These are phyloP conservation scores for Pipa parva DNA, from an alignment of 2,113 vertebrate species.

Conservation along the genomic window DNA sequence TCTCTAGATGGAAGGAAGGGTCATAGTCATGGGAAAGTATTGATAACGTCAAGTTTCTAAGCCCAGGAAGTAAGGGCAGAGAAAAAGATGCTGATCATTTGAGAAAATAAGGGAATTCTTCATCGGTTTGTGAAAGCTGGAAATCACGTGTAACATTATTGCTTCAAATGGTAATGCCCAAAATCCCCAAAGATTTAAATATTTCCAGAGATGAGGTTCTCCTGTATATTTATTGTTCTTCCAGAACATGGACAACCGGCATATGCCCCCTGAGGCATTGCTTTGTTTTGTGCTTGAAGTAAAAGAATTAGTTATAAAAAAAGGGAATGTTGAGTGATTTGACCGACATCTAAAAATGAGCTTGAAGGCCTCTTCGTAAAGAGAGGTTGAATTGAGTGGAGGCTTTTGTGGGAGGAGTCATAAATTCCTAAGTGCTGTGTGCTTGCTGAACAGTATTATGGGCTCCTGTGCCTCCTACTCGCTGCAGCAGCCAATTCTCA, in stretches of 20 bases:
- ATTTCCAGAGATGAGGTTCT: constrained; percentile 1
- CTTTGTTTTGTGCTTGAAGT: constrained; percentile 19
- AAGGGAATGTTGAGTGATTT: neutral
- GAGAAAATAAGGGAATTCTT: neutral
- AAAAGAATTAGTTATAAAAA: neutral
- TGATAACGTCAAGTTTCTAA: too few species aligned
- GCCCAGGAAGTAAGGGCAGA: neutral
- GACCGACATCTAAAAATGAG: neutral
- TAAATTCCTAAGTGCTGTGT: neutral
- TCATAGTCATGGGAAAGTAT: neutral
- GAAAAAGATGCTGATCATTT: neutral
- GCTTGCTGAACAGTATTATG: neutral
- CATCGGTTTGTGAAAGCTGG: neutral
- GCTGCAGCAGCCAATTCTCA: constrained; percentile 74
- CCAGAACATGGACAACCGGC: neutral
- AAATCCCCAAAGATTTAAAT: neutral
- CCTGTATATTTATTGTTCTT: neutral
- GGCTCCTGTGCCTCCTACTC: constrained; percentile 47
- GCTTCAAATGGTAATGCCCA: constrained; percentile 32
- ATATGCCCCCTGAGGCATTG: neutral
- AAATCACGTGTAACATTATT: constrained; percentile 22
- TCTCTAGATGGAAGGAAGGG: neutral
- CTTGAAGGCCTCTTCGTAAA: neutral
- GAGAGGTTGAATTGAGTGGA: neutral
- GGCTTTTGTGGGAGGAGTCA: neutral